Evolutionary conservation across 1,140 invertebrate genomes (phyloP).

Genomic region (Dreissena polymorpha): DNA sequence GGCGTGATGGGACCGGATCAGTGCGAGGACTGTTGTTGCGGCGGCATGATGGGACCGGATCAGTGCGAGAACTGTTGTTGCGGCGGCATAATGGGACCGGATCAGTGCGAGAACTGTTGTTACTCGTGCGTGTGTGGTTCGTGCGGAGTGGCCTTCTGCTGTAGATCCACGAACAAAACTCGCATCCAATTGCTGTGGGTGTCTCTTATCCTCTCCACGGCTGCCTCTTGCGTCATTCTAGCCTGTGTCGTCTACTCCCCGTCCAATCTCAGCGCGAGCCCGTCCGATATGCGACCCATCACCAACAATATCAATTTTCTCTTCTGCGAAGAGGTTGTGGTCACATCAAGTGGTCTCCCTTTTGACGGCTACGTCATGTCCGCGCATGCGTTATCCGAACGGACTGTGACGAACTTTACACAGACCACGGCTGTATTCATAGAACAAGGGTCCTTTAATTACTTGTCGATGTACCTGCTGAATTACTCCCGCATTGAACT

Average conservation of each 20-base stretch:
- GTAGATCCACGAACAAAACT: slow-evolving; percentile 35
- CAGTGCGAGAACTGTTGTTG: slow-evolving; percentile 32
- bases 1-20: slow-evolving; percentile 21
- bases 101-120: slow-evolving; percentile 32
- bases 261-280: background rate
- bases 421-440: slow-evolving; percentile 33
- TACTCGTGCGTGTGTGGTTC: background rate
- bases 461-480: slow-evolving; percentile 31
- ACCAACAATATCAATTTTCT: slow-evolving; percentile 35
- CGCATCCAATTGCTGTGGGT: slow-evolving; percentile 26
- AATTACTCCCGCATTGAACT: slow-evolving; percentile 1
- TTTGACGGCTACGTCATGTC: slow-evolving; percentile 30
- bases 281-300: slow-evolving; percentile 37
- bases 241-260: slow-evolving; percentile 26
- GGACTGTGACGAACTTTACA: background rate
- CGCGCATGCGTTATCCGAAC: background rate
- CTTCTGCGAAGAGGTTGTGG: slow-evolving; percentile 38
- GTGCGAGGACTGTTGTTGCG: slow-evolving; percentile 33
- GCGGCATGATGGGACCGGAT: slow-evolving; percentile 21
- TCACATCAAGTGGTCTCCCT: slow-evolving; percentile 21
- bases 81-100: slow-evolving; percentile 13
- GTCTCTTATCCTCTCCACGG: slow-evolving; percentile 12
- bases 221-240: slow-evolving; percentile 10
- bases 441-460: background rate
- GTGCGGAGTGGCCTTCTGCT: slow-evolving; percentile 15